Base-by-base conservation (phyloP, 2,113 vertebrate genomes). In the Columba livia region DNA sequence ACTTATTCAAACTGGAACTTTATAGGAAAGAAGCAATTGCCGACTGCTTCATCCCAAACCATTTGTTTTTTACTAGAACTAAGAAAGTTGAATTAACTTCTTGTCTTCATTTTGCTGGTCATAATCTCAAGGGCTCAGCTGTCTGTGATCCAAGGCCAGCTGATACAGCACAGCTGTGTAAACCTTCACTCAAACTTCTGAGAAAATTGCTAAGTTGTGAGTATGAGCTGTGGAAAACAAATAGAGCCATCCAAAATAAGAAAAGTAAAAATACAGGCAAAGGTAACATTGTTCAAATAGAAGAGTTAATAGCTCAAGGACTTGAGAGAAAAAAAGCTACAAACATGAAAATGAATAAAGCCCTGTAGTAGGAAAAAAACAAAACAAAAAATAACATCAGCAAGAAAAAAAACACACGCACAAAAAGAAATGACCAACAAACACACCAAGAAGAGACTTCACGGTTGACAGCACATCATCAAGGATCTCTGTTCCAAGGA, bases 161-260 rank as follows among this genome's bases (percentile, higher is more conserved):
- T 79, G 62, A 93, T 57, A 69, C 7, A 71, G 53, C 75, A 73
- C 71, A 85, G 75, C 57, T 93, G 32, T 48, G 16, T 72, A 79
- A 79, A 94, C 90, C 66, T 93, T 87, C 73, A 79, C 61, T 85
- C 32, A 80, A 29, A 3, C 32, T 53, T 72, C 47, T 53, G 70
- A 94, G 70, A 88, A 94, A 94, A 89, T 74, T 58, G 42, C 48
- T 42, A 79, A 79, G 1, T 50, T 88, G 60, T 88, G 85, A 79
- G 78, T 91, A 89, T 34, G 32, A 81, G 48, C 56, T 79, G 42
- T 71, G 65, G 85, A 82, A 93, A 89, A 50, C 71, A 95, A 88
- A 93, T 11, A 6, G 9, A 56, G 23, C n/a, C n/a, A n/a, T n/a
- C n/a, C 26, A 86, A 73, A 60, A 69, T 73, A 83, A 88, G 53